Percentiles rank a stretch among this genome's conserved stretches.
Evolutionary conservation across 2,113 vertebrate genomes (phyloP).

Genomic region (Vulpes ferrilata): DNA sequence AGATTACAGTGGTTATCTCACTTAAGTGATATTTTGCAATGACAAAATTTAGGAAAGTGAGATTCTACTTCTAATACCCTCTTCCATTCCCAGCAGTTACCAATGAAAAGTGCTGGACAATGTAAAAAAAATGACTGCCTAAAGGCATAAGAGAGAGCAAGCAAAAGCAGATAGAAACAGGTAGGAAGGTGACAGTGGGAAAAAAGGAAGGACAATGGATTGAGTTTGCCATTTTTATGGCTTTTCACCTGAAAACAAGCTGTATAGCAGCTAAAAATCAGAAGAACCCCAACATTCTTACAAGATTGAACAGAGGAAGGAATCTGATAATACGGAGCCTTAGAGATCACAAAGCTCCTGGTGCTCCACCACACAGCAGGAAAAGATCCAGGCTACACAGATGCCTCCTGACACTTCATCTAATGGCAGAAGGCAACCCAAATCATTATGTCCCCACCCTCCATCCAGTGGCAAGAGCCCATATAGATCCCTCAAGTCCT

Average conservation of each 20-base stretch:
- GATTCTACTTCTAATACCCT: not conserved
- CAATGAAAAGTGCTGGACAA: not conserved
- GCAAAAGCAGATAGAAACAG: not conserved
- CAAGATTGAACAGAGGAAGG: not conserved
- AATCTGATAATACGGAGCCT: not conserved
- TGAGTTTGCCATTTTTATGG: slow-evolving; percentile 11
- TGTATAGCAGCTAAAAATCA: not conserved
- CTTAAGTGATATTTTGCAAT: not conserved
- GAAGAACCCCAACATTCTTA: not conserved
- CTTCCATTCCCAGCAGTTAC: not conserved
- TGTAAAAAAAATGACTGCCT: not conserved
- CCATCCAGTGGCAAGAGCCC: not conserved
- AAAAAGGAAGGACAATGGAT: not conserved
- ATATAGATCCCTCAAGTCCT: not conserved
- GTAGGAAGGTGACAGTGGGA: not conserved
- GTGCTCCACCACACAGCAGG: not conserved
- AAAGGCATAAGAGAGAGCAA: not conserved
- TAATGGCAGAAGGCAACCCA: not conserved
- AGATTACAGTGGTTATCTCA: not conserved
- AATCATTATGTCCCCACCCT: not conserved
- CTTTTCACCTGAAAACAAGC: not conserved
- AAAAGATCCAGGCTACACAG: not conserved
- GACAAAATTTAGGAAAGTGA: slow-evolving; percentile 26
- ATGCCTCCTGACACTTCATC: not conserved
- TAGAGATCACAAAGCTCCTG: not conserved